Evolutionary conservation across 2,113 vertebrate genomes (phyloP), one percentile per base, ranked within the genome.

Genomic region (Cricetomys ansorgei): DNA sequence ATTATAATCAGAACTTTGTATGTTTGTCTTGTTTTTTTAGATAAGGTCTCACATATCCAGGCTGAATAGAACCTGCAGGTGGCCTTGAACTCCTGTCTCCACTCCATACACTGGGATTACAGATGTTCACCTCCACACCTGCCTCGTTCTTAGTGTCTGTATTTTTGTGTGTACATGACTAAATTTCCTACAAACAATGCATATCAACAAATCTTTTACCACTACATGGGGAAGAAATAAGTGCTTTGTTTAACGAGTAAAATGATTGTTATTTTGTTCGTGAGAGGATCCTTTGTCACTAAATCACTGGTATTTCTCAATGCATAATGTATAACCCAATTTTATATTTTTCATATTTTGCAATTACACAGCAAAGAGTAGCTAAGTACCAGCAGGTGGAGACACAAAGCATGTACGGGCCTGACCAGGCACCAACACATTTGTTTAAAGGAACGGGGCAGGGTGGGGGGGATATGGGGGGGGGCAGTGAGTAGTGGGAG

Each of bases 181-280:
- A 70, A 90, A 88, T 88, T 88, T 40, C 57, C 73, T 86, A 93
- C 27, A 94, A 89, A 73, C 86, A 91, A 48, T 57, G 27, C 31
- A 15, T 76, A 75, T 57, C 19, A 88, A 40, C 6, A 94, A 29
- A 64, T 62, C 29, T 43, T 89, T 95, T 79, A 65, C 23, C 85
- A 80, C 45, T 62, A 31, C 17, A 59, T 29, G 55, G n/a, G 3
- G 27, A 93, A 77, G 25, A 12, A 92, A 92, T 73, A 88, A 73
- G 80, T 43, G 37, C 77, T 27, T n/a, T 69, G 48, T 64, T 11
- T 85, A 93, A 62, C 3, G 19, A 40, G 10, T 83, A 73, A 87
- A 87, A 89, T 79, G 17, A 55, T 43, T 89, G 45, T 40, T 77
- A 62, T 89, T 83, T 73, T 40, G 1, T 11, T n/a, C 8, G 7